These are phyloP conservation scores for Drosophila cardini DNA, from an alignment of 1,140 invertebrate genomes.

Conservation along the genomic window DNA sequence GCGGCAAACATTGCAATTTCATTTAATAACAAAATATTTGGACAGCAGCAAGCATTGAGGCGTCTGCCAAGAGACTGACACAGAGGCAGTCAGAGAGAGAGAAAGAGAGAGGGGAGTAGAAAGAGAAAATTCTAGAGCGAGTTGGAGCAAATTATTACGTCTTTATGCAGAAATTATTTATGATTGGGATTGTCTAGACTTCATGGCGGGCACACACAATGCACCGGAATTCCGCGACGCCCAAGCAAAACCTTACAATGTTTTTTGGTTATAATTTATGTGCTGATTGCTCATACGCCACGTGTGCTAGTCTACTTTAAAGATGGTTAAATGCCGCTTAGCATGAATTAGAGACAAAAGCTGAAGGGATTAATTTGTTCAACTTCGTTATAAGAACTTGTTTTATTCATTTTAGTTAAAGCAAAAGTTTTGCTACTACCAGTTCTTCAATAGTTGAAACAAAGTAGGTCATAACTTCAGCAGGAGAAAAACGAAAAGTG, in stretches of 20 bases:
- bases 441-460: constrained; percentile 1
- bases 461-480: constrained; percentile 14
- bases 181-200: constrained; percentile 81
- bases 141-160: constrained; percentile 71
- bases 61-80: not conserved
- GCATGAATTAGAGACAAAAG: constrained; percentile 1
- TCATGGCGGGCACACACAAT: constrained; percentile 70
- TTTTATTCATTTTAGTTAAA: constrained; percentile 22
- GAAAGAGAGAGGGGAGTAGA: not conserved
- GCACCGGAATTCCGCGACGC: constrained; percentile 76
- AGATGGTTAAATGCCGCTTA: constrained; percentile 35
- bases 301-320: constrained; percentile 48
- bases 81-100: constrained; percentile 6
- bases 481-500: not conserved
- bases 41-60: constrained; percentile 30
- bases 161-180: constrained; percentile 82
- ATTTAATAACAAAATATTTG: constrained; percentile 83
- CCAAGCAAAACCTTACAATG: constrained; percentile 52
- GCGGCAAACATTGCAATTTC: constrained; percentile 79
- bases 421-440: not conserved
- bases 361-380: constrained; percentile 11
- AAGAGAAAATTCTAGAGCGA: not conserved
- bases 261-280: constrained; percentile 62
- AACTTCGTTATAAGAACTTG: not conserved
- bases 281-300: constrained; percentile 71